Evolutionary conservation across 2,113 vertebrate genomes (phyloP).

Genomic region (Sylvietta virens): DNA sequence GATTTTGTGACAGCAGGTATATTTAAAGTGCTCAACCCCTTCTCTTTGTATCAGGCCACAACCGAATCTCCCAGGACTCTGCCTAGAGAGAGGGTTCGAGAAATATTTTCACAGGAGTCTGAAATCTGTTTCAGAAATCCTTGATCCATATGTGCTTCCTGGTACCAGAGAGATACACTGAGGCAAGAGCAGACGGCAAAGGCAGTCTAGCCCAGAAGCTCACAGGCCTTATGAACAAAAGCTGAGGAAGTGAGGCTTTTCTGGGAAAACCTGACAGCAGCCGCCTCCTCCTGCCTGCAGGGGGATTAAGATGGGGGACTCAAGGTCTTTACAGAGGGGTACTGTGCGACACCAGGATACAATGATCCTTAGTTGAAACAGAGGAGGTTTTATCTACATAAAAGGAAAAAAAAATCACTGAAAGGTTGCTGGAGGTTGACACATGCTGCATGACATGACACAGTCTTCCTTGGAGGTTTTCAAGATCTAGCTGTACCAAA

Average conservation of each 20-base stretch:
- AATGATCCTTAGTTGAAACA: neutral
- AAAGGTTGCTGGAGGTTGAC: neutral
- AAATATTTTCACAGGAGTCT: neutral
- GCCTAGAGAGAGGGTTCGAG: neutral
- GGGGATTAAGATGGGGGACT: neutral
- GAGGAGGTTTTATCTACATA: neutral
- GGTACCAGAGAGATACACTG: neutral
- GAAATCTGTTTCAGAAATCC: neutral
- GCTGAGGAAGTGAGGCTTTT: neutral
- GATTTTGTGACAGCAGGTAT: neutral
- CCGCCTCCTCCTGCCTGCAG: neutral
- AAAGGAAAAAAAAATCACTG: neutral
- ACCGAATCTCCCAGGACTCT: neutral
- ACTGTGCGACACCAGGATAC: neutral
- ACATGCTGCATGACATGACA: neutral
- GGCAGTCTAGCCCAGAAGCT: neutral
- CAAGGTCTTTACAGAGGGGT: neutral
- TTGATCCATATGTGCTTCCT: neutral
- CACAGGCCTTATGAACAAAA: neutral
- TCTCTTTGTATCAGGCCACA: neutral
- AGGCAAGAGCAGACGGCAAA: neutral
- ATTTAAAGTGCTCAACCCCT: neutral
- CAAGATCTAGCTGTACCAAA: neutral
- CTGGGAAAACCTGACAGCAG: neutral
- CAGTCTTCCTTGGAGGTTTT: neutral